Evolutionary conservation across 2,888 invertebrate genomes (phyloP).

Genomic region (Pteria penguin): DNA sequence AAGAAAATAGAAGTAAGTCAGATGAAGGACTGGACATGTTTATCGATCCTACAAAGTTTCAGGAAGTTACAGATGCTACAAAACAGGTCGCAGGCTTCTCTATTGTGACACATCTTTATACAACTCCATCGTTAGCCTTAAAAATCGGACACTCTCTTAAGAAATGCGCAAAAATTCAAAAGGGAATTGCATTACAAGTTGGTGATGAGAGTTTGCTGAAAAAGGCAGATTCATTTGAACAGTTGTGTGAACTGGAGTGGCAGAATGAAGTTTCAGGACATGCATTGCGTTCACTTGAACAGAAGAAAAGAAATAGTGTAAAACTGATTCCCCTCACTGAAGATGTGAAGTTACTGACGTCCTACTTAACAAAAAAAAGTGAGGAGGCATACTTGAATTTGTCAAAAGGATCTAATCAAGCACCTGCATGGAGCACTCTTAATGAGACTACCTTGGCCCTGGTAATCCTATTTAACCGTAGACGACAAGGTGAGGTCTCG

Average conservation of each 20-base stretch:
- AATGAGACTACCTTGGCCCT: background rate
- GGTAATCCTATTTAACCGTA: background rate
- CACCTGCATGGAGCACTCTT: background rate
- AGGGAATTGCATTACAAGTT: slow-evolving; percentile 1
- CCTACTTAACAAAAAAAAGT: slow-evolving; percentile 1
- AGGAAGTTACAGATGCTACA: background rate
- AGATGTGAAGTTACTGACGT: slow-evolving; percentile 13
- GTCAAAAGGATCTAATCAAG: slow-evolving; percentile 5
- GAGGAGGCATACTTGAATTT: background rate
- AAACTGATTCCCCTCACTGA: slow-evolving; percentile 23
- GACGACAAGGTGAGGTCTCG: background rate
- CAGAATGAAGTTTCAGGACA: slow-evolving; percentile 29
- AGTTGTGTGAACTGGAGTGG: slow-evolving; percentile 25
- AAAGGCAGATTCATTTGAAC: background rate
- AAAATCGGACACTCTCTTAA: slow-evolving; percentile 32
- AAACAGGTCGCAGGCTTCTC: slow-evolving; percentile 13
- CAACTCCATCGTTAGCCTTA: slow-evolving; percentile 31
- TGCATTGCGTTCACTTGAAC: slow-evolving; percentile 17
- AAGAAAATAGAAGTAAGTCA: slow-evolving; percentile 1
- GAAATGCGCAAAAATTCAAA: slow-evolving; percentile 16
- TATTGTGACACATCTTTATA: slow-evolving; percentile 1
- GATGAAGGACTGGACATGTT: slow-evolving; percentile 13
- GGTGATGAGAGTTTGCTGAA: slow-evolving; percentile 3
- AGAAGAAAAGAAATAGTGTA: slow-evolving; percentile 21
- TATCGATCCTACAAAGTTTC: background rate